Evolutionary conservation across 2,888 invertebrate species (phyloP).

Genomic region (Yponomeuta evonymella): DNA sequence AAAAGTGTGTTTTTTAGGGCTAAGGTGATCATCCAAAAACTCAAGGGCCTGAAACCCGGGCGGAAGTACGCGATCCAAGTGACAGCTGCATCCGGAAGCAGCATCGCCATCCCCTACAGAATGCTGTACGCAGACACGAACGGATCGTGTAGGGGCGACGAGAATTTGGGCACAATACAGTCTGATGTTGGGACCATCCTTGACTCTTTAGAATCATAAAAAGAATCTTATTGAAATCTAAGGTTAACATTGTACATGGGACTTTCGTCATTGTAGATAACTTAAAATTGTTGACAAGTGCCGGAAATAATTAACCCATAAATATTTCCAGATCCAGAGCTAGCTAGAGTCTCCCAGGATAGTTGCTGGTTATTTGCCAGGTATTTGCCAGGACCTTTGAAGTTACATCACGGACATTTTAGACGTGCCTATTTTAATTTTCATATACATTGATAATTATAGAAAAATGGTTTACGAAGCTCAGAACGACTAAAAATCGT

Average conservation of each 20-base stretch:
- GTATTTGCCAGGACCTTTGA: too few relatives aligned
- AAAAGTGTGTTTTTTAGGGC: conserved; percentile 33
- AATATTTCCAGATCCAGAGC: too few relatives aligned
- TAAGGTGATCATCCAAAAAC: conserved; percentile 54
- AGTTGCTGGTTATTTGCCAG: too few relatives aligned
- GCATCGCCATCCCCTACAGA: conserved; percentile 48
- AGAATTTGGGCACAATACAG: neutral
- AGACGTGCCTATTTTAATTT: too few relatives aligned
- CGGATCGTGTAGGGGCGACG: conserved; percentile 40
- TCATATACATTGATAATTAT: too few relatives aligned
- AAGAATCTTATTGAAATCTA: neutral
- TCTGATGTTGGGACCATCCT: neutral
- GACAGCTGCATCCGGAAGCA: conserved; percentile 47
- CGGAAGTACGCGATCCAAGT: conserved; percentile 63
- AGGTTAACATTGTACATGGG: neutral
- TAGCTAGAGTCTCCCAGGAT: too few relatives aligned
- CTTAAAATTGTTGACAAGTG: too few relatives aligned
- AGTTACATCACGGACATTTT: too few relatives aligned
- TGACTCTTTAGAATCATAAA: neutral
- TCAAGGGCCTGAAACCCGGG: conserved; percentile 51
- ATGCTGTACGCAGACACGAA: conserved; percentile 58
- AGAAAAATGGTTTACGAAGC: too few relatives aligned
- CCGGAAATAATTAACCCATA: too few relatives aligned
- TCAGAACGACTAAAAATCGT: too few relatives aligned
- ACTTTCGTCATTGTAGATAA: too few relatives aligned